phyloP scores from a whole-genome alignment of 2,113 vertebrate genomes.

The Mus musculus region DNA sequence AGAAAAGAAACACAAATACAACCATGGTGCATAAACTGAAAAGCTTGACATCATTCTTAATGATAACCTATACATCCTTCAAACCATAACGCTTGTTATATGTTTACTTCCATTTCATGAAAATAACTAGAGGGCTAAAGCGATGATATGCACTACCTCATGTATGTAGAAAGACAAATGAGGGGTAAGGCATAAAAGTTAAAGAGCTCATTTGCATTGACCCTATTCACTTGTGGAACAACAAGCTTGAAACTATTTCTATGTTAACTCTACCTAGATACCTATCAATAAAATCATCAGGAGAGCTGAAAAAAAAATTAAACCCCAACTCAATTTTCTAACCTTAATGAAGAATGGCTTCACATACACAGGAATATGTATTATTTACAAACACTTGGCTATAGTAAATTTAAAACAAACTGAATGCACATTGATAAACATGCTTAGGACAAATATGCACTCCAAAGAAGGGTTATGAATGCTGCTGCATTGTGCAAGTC shows the following conservation, averaged over 20 bases:
- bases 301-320: background rate
- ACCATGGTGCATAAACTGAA: constrained; percentile 51
- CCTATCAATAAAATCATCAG: constrained; percentile 25
- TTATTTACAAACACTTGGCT: constrained; percentile 48
- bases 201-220: rapidly evolving
- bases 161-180: background rate
- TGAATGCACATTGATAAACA: background rate
- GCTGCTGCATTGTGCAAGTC: background rate
- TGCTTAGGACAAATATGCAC: background rate
- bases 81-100: constrained; percentile 46
- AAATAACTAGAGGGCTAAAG: constrained; percentile 25
- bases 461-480: background rate
- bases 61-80: background rate
- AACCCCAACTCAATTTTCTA: constrained; percentile 24
- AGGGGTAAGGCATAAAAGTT: constrained; percentile 57
- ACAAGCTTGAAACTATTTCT: background rate
- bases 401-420: constrained; percentile 14
- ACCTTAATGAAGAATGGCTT: constrained; percentile 47
- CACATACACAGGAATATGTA: background rate
- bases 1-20: constrained; percentile 58
- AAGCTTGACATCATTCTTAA: background rate
- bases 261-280: background rate
- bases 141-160: background rate
- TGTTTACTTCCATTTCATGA: background rate
- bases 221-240: constrained; percentile 59